phyloP scores from a whole-genome alignment of 2,113 vertebrate species.

The Silurus asotus region DNA sequence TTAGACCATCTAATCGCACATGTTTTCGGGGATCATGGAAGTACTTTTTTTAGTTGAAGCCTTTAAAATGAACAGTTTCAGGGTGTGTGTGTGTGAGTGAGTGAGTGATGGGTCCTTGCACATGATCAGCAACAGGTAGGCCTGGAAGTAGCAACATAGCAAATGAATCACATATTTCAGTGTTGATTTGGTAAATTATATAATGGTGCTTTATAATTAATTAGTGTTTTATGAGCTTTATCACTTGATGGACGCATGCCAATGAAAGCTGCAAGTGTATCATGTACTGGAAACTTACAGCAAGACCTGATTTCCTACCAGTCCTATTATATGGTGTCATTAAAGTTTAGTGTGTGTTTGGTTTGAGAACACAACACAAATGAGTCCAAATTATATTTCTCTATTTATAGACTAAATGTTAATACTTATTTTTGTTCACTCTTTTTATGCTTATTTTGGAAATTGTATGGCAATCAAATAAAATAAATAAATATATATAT shows the following conservation, averaged over 20 bases:
- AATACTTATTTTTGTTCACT: neutral
- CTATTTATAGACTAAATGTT: neutral
- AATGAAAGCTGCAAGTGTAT: neutral
- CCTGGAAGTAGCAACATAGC: neutral
- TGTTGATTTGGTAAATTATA: neutral
- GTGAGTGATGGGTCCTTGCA: neutral
- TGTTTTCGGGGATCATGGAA: neutral
- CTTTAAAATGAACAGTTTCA: neutral
- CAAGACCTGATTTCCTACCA: neutral
- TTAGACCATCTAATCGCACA: neutral
- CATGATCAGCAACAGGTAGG: conserved; percentile 19
- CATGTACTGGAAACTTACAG: too few species aligned
- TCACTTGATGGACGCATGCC: neutral
- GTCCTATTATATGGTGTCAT: neutral
- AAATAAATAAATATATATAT: neutral
- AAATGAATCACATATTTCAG: neutral
- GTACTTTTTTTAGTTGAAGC: neutral
- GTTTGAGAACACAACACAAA: neutral
- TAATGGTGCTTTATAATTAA: neutral
- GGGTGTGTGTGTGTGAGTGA: neutral
- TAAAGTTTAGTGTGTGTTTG: neutral
- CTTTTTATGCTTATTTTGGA: neutral
- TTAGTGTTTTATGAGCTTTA: neutral
- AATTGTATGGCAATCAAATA: neutral
- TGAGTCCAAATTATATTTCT: neutral